Percentiles rank a stretch among this genome's conserved stretches.
Conservation (phyloP, 1,140 invertebrate genomes). For the Eueides isabella region DNA sequence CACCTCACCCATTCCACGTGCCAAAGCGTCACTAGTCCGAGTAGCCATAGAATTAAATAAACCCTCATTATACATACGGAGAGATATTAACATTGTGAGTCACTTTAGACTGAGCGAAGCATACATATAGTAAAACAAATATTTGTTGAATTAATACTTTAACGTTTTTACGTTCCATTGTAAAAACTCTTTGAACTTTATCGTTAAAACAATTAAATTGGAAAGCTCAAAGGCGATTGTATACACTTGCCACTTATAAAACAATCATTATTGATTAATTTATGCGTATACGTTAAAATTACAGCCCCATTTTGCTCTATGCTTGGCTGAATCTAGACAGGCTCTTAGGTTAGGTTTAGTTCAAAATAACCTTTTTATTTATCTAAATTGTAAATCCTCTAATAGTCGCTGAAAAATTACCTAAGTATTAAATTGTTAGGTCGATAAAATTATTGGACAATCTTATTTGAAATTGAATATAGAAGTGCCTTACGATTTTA, state of each 20-base stretch:
- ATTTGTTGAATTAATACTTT: background rate
- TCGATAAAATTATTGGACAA: constrained; percentile 51
- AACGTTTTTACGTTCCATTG: background rate
- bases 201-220: background rate
- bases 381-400: constrained; percentile 15
- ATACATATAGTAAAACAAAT: background rate
- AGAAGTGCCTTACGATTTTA: constrained; percentile 81
- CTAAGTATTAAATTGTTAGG: constrained; percentile 57
- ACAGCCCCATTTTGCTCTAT: background rate
- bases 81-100: background rate
- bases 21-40: constrained; percentile 69
- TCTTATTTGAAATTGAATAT: constrained; percentile 69
- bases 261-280: background rate
- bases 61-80: background rate
- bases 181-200: background rate
- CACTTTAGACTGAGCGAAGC: background rate
- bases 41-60: constrained; percentile 44
- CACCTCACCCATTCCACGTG: constrained; percentile 62
- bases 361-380: constrained; percentile 19
- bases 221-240: background rate
- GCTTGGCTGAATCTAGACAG: background rate
- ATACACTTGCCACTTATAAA: background rate
- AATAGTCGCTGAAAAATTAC: constrained; percentile 23
- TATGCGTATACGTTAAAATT: background rate
- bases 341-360: background rate